Evolutionary conservation across 2,113 vertebrate species (phyloP).

Genomic region (Okapia johnstoni): DNA sequence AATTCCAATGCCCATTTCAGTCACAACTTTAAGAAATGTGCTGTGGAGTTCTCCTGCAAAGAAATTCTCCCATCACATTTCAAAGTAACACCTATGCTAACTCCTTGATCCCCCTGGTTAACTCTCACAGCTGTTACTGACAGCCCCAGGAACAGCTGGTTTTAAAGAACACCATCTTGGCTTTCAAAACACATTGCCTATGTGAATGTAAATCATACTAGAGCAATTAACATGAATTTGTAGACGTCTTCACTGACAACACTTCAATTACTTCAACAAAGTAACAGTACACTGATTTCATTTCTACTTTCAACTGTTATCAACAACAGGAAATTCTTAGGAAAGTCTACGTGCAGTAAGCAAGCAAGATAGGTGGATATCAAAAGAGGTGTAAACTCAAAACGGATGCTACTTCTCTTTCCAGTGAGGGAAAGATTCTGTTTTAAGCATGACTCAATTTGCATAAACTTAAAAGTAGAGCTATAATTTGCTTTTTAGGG

Average conservation of each 20-base stretch:
- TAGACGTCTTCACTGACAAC: background rate
- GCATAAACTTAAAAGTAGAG: background rate
- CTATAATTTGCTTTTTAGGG: background rate
- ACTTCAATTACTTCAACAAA: conserved; percentile 42
- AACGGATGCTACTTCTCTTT: background rate
- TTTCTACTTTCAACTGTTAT: background rate
- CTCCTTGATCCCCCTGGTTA: background rate
- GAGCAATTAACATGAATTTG: conserved; percentile 44
- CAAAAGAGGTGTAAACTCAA: background rate
- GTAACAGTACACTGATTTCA: conserved; percentile 44
- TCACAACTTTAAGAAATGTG: background rate
- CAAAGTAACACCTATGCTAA: background rate
- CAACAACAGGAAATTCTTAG: background rate
- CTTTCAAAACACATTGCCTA: background rate
- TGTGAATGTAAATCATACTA: background rate
- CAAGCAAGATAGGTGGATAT: background rate
- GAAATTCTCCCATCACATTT: background rate
- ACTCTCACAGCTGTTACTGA: background rate
- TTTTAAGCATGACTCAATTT: background rate
- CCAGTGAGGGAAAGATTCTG: background rate
- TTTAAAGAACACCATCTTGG: background rate
- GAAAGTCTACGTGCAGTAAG: background rate
- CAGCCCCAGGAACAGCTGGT: background rate
- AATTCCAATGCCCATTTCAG: background rate
- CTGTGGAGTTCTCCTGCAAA: background rate